Base-by-base conservation (phyloP, 2,797 vertebrate genomes). In the Myioborus miniatus region DNA sequence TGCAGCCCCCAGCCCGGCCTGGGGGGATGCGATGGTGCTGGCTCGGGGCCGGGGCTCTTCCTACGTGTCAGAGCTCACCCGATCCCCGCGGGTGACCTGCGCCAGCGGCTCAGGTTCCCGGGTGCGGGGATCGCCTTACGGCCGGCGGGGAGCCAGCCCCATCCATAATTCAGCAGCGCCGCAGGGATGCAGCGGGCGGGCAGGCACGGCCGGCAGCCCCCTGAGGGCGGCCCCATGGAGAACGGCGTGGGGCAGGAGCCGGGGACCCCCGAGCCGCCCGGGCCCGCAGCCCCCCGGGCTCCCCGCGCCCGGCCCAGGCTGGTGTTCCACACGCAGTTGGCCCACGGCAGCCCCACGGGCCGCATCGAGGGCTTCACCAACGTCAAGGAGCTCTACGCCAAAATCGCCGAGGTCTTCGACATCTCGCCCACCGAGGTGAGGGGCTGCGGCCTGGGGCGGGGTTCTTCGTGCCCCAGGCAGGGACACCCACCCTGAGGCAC, bases 271-370 rank as follows among this genome's bases (percentile, higher is more conserved):
- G 96, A 96, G 50, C 37, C 27, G 0, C 68, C 62, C 90, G 64
- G 97, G 91, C 44, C 95, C 92, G 12, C 97, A 20, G 4, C 97
- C 79, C 29, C 98, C 88, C 8, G 96, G 34, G 14, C 97, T 91
- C 64, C 98, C 20, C 97, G 98, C 2, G 89, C 94, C 2, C 98
- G 99, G 50, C 99, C 99, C 12, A 97, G 98, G 94, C 98, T 99
- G n/a, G 98, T 99, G 67, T 99, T 99, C 95, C 99, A 99, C 98
- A 99, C 99, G 4, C 99, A 99, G 98, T 98, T 99, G 97, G 99
- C 99, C 26, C 99, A 99, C 4, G 99, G 99, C 72, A 99, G 99
- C 97, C 98, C 99, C 58, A 99, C 99, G 5, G 99, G 98, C 55
- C 98, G 98, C 90, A 99, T 99, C 67, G 99, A 99, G 21, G 99